These are phyloP conservation scores for Paracyclopina nana DNA, from an alignment of 1,140 invertebrate genomes.

Conservation along the genomic window DNA sequence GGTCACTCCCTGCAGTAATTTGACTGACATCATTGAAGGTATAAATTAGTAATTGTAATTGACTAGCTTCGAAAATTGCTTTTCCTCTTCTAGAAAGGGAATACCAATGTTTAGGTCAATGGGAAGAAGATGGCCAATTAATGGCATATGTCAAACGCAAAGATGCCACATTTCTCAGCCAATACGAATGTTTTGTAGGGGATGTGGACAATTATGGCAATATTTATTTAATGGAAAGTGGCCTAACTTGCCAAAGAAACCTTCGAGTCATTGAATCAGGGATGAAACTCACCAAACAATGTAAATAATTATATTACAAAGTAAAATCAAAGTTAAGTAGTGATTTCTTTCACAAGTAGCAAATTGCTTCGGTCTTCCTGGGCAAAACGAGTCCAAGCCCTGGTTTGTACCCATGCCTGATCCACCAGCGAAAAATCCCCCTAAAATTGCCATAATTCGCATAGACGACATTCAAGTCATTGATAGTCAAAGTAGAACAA, in stretches of 20 bases:
- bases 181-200: constrained; percentile 20
- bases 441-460: too few species aligned
- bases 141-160: constrained; percentile 46
- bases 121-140: constrained; percentile 41
- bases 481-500: too few species aligned
- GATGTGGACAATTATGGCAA: neutral
- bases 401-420: too few species aligned
- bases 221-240: constrained; percentile 13
- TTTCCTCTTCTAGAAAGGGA: constrained; percentile 23
- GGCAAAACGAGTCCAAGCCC: too few species aligned
- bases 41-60: constrained; percentile 18
- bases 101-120: constrained; percentile 46
- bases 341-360: too few species aligned
- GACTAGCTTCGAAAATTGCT: neutral
- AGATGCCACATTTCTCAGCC: constrained; percentile 39
- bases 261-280: neutral
- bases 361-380: too few species aligned
- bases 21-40: constrained; percentile 42
- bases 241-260: neutral
- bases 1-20: constrained; percentile 38
- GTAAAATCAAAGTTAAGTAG: too few species aligned
- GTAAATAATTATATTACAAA: too few species aligned
- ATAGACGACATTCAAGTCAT: too few species aligned
- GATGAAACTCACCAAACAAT: constrained; percentile 8
- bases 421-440: too few species aligned